phyloP scores from a whole-genome alignment of 2,888 invertebrate genomes.

The Spicauda simplicius region DNA sequence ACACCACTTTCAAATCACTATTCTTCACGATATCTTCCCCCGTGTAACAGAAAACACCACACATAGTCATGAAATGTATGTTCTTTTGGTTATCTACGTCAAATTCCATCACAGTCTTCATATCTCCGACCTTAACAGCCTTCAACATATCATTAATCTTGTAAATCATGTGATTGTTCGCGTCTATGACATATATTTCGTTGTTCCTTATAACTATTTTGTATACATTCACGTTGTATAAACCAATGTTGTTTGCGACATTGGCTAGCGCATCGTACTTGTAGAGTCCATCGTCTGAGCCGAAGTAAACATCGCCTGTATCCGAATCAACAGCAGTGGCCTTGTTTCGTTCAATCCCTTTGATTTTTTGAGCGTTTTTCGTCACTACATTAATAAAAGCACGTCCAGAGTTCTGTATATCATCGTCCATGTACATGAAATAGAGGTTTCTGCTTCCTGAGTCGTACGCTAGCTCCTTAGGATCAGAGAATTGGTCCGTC shows the following conservation, averaged over 20 bases:
- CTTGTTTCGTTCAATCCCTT: conserved; percentile 68
- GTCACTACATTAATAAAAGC: conserved; percentile 68
- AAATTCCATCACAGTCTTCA: conserved; percentile 69
- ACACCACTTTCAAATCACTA: conserved; percentile 59
- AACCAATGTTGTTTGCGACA: conserved; percentile 61
- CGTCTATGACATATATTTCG: conserved; percentile 70
- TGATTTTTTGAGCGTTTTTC: conserved; percentile 61
- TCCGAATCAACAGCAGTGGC: conserved; percentile 70
- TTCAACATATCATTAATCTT: conserved; percentile 62
- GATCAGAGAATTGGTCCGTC: conserved; percentile 59
- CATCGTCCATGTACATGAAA: conserved; percentile 77
- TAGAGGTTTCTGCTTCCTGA: conserved; percentile 70
- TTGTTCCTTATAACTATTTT: conserved; percentile 72
- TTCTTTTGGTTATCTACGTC: conserved; percentile 68
- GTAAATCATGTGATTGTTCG: conserved; percentile 71
- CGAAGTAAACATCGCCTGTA: conserved; percentile 72
- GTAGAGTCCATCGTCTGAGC: conserved; percentile 72
- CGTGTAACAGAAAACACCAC: conserved; percentile 68
- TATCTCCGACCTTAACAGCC: conserved; percentile 55
- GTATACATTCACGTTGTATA: conserved; percentile 72
- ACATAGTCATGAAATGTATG: conserved; percentile 70
- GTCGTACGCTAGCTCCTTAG: conserved; percentile 72
- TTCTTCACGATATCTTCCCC: conserved; percentile 64
- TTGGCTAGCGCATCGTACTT: conserved; percentile 65
- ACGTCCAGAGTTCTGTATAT: conserved; percentile 68